These are phyloP conservation scores for Falco naumanni DNA, from an alignment of 2,797 vertebrate genomes.

Conservation along the genomic window DNA sequence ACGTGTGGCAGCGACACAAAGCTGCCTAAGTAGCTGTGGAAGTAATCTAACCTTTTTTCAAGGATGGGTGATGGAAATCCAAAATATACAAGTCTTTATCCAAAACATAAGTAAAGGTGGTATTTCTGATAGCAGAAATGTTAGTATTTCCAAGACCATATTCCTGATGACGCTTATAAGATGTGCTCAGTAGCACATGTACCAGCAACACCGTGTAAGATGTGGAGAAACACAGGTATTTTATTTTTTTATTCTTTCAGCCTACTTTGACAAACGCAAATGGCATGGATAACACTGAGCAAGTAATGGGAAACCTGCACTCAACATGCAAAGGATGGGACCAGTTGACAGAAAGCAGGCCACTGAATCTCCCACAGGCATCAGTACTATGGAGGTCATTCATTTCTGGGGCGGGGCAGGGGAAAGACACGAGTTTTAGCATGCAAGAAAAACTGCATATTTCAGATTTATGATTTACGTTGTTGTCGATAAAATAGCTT, in stretches of 20 bases:
- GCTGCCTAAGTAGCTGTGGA: not conserved
- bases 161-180: not conserved
- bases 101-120: not conserved
- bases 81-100: not conserved
- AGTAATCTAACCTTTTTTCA: not conserved
- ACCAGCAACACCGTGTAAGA: not conserved
- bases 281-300: not conserved
- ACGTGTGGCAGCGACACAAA: not conserved
- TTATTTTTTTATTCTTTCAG: not conserved
- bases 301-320: not conserved
- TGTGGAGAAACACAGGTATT: not conserved
- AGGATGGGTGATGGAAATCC: not conserved
- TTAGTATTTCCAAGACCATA: not conserved
- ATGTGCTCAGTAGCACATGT: not conserved
- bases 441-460: not conserved
- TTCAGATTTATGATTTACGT: slow-evolving; percentile 71
- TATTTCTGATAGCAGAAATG: not conserved
- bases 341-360: not conserved
- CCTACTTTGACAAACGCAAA: not conserved
- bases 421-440: not conserved
- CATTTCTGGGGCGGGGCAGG: not conserved
- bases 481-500: slow-evolving; percentile 71
- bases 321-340: slow-evolving; percentile 28
- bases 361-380: not conserved
- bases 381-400: not conserved